Evolutionary conservation across 1,140 invertebrate species (phyloP).

Genomic region (Papilio polyxenes): DNA sequence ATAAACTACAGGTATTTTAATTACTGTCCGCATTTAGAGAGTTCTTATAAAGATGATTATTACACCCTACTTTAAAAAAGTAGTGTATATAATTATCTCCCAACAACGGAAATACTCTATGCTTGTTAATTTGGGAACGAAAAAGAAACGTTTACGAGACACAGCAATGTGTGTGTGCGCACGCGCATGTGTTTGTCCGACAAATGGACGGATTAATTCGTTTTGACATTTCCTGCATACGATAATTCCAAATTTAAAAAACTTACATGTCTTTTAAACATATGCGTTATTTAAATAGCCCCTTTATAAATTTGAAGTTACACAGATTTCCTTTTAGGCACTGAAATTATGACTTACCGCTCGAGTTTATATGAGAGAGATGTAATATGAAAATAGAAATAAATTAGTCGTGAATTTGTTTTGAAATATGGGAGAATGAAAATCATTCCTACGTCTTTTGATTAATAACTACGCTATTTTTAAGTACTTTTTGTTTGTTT

Average conservation of each 20-base stretch:
- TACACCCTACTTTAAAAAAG: constrained; percentile 32
- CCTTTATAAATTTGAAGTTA: constrained; percentile 32
- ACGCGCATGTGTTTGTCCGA: constrained; percentile 48
- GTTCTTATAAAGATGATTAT: constrained; percentile 27
- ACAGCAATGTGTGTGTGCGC: constrained; percentile 40
- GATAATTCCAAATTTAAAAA: constrained; percentile 43
- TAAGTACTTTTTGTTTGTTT: neutral
- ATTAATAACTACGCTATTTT: neutral
- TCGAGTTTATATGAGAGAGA: constrained; percentile 15
- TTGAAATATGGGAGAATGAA: neutral
- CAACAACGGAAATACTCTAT: constrained; percentile 59
- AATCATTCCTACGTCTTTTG: neutral
- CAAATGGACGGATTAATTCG: constrained; percentile 57
- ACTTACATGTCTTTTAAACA: constrained; percentile 11
- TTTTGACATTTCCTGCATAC: constrained; percentile 52
- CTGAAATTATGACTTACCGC: constrained; percentile 33
- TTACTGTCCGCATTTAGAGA: neutral
- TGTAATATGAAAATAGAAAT: constrained; percentile 14
- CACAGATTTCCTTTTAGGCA: constrained; percentile 34
- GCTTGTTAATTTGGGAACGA: constrained; percentile 59
- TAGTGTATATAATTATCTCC: constrained; percentile 33
- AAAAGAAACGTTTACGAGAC: constrained; percentile 42
- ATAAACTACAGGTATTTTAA: neutral
- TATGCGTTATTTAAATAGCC: constrained; percentile 28
- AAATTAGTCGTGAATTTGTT: constrained; percentile 30